Conservation (phyloP, 2,113 vertebrate species). For the Rhinogobius similis region DNA sequence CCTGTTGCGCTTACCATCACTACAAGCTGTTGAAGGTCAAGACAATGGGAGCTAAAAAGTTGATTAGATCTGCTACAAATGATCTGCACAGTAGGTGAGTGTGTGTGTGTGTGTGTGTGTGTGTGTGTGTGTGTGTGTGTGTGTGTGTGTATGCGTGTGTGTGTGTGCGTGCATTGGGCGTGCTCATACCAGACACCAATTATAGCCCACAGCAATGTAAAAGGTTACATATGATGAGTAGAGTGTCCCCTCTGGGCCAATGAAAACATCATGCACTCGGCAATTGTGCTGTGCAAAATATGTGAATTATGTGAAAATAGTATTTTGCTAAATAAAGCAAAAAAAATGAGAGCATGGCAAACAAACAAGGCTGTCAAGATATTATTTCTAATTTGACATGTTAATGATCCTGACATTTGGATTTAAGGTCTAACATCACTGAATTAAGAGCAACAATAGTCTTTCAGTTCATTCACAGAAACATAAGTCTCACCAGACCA, state of each 20-base stretch:
- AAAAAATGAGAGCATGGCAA: background rate
- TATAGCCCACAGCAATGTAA: constrained; percentile 44
- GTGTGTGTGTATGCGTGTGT: constrained; percentile 2
- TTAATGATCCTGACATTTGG: background rate
- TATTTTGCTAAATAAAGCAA: background rate
- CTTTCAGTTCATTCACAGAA: too few species aligned
- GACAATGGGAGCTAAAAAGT: constrained; percentile 51
- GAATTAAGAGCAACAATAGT: too few species aligned
- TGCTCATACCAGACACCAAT: constrained; percentile 57
- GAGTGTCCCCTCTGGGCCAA: constrained; percentile 23
- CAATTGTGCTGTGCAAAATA: background rate
- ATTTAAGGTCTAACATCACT: background rate
- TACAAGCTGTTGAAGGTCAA: constrained; percentile 63
- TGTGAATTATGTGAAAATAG: background rate
- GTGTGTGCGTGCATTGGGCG: constrained; percentile 4
- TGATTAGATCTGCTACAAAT: constrained; percentile 52
- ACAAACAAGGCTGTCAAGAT: background rate
- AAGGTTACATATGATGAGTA: constrained; percentile 50
- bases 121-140: background rate
- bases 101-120: constrained; percentile 19
- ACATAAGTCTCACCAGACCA: too few species aligned
- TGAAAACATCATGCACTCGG: constrained; percentile 19
- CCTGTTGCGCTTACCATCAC: constrained; percentile 59
- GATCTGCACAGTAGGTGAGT: constrained; percentile 9
- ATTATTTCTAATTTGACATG: background rate